These are phyloP conservation scores for Hoplodrina blanda DNA, from an alignment of 2,888 invertebrate genomes.

Conservation along the genomic window DNA sequence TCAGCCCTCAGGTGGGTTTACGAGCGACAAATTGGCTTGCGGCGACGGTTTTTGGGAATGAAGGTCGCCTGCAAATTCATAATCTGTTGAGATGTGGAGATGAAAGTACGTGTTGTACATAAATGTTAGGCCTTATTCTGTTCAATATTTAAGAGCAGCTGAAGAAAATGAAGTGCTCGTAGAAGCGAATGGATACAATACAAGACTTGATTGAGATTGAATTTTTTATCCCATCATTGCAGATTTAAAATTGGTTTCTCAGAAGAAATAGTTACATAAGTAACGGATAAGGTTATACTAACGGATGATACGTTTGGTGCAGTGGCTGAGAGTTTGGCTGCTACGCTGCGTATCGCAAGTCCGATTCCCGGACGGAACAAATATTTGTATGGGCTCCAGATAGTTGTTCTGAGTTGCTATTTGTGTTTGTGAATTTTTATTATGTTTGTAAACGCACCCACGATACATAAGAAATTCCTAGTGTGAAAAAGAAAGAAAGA, in stretches of 20 bases:
- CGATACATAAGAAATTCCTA: too few species aligned
- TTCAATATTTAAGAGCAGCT: constrained; percentile 20
- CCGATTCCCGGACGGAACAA: too few species aligned
- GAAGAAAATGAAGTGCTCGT: constrained; percentile 14
- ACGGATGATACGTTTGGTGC: too few species aligned
- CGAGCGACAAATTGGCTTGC: constrained; percentile 57
- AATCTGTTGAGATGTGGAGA: constrained; percentile 21
- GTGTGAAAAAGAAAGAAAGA: too few species aligned
- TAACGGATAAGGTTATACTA: constrained; percentile 11
- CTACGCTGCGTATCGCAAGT: too few species aligned
- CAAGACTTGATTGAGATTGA: constrained; percentile 11
- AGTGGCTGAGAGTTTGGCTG: too few species aligned
- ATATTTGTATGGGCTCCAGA: too few species aligned
- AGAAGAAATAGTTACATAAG: neutral
- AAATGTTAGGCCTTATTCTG: constrained; percentile 1
- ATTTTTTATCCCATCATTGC: neutral
- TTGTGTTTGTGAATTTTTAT: too few species aligned
- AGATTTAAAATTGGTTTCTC: neutral
- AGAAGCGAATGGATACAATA: constrained; percentile 14
- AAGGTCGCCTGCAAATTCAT: constrained; percentile 37
- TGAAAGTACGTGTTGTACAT: constrained; percentile 36
- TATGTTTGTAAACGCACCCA: too few species aligned
- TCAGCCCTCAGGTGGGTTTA: constrained; percentile 63
- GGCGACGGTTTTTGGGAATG: constrained; percentile 38
- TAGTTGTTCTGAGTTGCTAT: too few species aligned